Evolutionary conservation across 2,113 vertebrate species (phyloP).

Genomic region (Galbula dea): DNA sequence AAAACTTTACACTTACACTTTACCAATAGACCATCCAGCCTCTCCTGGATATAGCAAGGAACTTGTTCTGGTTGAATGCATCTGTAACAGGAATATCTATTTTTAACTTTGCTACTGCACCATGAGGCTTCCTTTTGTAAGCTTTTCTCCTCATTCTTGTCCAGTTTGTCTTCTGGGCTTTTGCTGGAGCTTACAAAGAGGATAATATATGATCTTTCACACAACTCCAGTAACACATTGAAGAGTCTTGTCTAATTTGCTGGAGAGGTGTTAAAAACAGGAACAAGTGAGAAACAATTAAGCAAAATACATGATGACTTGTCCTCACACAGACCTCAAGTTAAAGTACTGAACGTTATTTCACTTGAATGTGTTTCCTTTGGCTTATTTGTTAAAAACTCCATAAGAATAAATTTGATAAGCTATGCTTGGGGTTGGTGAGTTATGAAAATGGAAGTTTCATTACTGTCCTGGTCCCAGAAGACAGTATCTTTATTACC

Average conservation of each 20-base stretch:
- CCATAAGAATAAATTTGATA: conserved; percentile 58
- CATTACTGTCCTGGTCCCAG: conserved; percentile 49
- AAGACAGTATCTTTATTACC: conserved; percentile 58
- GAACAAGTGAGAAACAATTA: conserved; percentile 71
- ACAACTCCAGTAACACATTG: conserved; percentile 32
- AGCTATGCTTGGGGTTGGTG: not conserved
- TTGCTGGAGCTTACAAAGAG: not conserved
- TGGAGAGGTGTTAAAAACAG: conserved; percentile 49
- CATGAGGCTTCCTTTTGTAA: not conserved
- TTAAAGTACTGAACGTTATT: conserved; percentile 37
- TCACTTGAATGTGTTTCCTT: conserved; percentile 29
- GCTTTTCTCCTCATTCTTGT: not conserved
- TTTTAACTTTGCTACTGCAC: not conserved
- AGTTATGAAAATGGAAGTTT: conserved; percentile 68
- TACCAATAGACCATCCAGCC: not conserved
- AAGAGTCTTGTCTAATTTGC: conserved; percentile 59
- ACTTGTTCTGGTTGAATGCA: not conserved
- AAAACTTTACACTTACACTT: not conserved
- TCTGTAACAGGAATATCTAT: not conserved
- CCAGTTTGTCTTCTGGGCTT: conserved; percentile 14
- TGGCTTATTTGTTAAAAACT: conserved; percentile 63
- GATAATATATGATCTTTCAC: conserved; percentile 53
- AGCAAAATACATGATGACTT: conserved; percentile 64
- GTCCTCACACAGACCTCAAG: conserved; percentile 3
- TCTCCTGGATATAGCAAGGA: not conserved